Conservation (phyloP, 2,797 vertebrate species). For the Hyperoplus lanceolatus region DNA sequence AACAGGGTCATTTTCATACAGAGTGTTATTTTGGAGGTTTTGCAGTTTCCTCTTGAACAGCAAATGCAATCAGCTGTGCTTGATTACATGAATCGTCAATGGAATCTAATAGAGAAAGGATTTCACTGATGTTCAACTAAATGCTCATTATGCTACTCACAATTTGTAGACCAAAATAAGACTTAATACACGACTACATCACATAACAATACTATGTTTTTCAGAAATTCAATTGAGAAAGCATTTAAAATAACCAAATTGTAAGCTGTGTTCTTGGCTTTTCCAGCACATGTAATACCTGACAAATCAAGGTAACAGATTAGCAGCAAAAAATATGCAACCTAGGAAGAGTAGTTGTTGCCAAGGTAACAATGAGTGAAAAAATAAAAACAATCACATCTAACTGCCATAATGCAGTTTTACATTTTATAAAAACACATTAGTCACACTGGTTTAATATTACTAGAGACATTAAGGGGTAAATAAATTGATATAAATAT, state of each 20-base stretch:
- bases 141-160: not conserved
- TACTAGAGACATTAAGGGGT: not conserved
- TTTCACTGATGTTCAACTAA: not conserved
- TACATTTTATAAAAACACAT: constrained; percentile 7
- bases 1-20: not conserved
- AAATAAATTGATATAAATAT: not conserved
- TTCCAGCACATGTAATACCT: not conserved
- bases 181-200: not conserved
- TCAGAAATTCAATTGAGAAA: not conserved
- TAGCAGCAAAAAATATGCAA: not conserved
- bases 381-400: constrained; percentile 11
- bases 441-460: not conserved
- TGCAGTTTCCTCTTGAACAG: constrained; percentile 3
- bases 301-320: not conserved
- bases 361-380: constrained; percentile 23
- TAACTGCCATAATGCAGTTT: not conserved
- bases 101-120: fast-evolving
- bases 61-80: not conserved
- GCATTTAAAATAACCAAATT: not conserved
- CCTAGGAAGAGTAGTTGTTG: constrained; percentile 7
- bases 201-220: not conserved
- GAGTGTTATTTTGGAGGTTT: too few species aligned
- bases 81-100: not conserved
- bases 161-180: not conserved
- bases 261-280: not conserved